phyloP scores from a whole-genome alignment of 2,797 vertebrate species.

The Artibeus jamaicensis region DNA sequence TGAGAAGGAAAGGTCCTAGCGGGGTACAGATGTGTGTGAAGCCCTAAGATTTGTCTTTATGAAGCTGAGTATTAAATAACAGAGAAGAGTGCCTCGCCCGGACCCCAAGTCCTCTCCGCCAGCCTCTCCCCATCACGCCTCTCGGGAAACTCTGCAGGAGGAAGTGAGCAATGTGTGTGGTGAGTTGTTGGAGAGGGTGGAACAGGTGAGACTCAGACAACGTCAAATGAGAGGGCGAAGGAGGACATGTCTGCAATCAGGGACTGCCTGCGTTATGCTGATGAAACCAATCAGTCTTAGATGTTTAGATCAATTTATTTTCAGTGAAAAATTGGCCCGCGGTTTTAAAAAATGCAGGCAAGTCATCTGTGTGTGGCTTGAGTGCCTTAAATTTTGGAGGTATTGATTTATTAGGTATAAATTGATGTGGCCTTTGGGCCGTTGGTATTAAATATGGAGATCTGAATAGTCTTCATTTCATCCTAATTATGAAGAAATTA shows the following conservation, averaged over 20 bases:
- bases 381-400: neutral
- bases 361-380: neutral
- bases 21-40: neutral
- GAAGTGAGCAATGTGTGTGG: neutral
- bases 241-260: neutral
- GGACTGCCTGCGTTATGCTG: neutral
- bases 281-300: neutral
- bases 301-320: slow-evolving; percentile 12
- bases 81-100: neutral
- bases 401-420: slow-evolving; percentile 28
- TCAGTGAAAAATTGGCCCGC: neutral
- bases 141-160: neutral
- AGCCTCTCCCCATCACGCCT: neutral
- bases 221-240: neutral
- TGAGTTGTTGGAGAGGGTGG: neutral
- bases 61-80: neutral
- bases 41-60: neutral
- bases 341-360: neutral
- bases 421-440: slow-evolving; percentile 10
- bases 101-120: neutral
- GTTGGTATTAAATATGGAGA: slow-evolving; percentile 46
- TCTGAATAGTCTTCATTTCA: slow-evolving; percentile 13
- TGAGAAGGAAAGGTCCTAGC: neutral
- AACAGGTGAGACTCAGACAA: neutral
- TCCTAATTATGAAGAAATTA: slow-evolving; percentile 61